Evolutionary conservation across 2,888 invertebrate species (phyloP).

Genomic region (Lithophane leautieri): DNA sequence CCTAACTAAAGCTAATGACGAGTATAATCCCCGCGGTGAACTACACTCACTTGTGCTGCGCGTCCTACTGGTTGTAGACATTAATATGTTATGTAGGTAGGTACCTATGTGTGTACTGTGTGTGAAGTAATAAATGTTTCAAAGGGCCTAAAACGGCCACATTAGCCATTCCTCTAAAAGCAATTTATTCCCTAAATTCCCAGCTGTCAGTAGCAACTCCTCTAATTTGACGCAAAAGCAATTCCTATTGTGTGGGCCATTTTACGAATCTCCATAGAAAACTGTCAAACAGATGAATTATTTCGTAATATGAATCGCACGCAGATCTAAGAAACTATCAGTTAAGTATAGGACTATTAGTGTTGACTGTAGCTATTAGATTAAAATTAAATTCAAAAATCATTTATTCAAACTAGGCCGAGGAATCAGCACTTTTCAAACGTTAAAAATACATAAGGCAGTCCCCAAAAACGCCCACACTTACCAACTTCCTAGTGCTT

Average conservation of each 20-base stretch:
- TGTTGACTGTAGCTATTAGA: not conserved
- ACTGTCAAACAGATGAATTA: too few relatives aligned
- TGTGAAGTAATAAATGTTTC: not conserved
- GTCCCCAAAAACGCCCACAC: not conserved
- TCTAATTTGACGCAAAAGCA: too few relatives aligned
- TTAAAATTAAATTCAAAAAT: not conserved
- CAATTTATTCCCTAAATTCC: too few relatives aligned
- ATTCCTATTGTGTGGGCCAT: too few relatives aligned
- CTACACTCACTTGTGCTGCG: constrained; percentile 14
- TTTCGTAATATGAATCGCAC: too few relatives aligned
- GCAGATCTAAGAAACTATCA: too few relatives aligned
- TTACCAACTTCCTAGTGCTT: not conserved
- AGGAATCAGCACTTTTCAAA: not conserved
- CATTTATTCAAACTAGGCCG: not conserved
- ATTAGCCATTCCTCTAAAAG: too few relatives aligned
- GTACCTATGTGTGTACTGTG: not conserved
- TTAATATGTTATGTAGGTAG: not conserved
- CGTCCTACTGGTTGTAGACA: not conserved
- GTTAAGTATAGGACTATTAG: too few relatives aligned
- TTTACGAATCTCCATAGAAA: too few relatives aligned
- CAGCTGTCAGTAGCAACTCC: too few relatives aligned
- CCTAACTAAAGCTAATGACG: not conserved
- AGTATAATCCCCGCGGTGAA: constrained; percentile 34
- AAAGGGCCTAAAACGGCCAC: too few relatives aligned
- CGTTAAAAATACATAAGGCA: not conserved